phyloP scores from a whole-genome alignment of 1,140 invertebrate species.

The Drosophila tsacasi region DNA sequence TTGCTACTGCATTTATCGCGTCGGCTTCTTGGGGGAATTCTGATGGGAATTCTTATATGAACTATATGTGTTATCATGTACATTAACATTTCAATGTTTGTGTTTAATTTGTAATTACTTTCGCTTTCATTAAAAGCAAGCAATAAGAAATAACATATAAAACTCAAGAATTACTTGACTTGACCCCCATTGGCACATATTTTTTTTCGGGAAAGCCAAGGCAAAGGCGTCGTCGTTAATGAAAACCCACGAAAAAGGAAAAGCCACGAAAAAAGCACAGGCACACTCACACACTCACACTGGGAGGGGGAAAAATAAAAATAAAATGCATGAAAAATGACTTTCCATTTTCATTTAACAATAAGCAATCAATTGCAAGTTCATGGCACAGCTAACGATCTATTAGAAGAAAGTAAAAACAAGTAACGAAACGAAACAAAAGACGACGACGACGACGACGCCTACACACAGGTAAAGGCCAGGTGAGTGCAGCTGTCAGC shows the following conservation, averaged over 20 bases:
- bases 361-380: conserved; percentile 83
- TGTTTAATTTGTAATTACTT: conserved; percentile 63
- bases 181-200: conserved; percentile 41
- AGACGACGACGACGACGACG: conserved; percentile 36
- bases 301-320: conserved; percentile 11
- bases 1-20: conserved; percentile 56
- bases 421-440: conserved; percentile 72
- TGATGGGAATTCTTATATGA: conserved; percentile 3
- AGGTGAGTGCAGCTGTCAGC: conserved; percentile 77
- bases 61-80: conserved; percentile 1
- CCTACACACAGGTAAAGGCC: conserved; percentile 48
- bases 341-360: conserved; percentile 84
- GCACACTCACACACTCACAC: neutral
- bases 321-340: conserved; percentile 71
- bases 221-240: conserved; percentile 41
- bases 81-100: conserved; percentile 19
- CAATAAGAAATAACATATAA: conserved; percentile 1
- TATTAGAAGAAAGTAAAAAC: conserved; percentile 83
- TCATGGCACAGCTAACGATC: conserved; percentile 81
- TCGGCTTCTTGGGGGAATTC: conserved; percentile 29
- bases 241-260: conserved; percentile 59
- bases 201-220: conserved; percentile 48
- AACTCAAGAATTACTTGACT: conserved; percentile 51
- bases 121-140: conserved; percentile 68
- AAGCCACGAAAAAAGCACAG: conserved; percentile 20